Evolutionary conservation across 2,888 invertebrate species (phyloP).

Genomic region (Hydrotaea diabolus): DNA sequence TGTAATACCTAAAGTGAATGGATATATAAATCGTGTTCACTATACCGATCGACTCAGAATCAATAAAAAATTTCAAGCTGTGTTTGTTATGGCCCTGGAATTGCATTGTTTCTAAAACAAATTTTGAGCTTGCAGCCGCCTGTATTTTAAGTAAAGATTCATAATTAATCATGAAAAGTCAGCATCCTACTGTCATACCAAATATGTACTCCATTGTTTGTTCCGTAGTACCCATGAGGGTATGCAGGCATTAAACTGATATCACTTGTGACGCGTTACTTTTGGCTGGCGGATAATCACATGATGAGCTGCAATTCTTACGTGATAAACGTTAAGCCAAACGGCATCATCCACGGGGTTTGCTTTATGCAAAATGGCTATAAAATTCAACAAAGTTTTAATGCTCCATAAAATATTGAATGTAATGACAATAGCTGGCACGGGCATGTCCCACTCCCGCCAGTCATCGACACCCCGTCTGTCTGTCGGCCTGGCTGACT

Average conservation of each 20-base stretch:
- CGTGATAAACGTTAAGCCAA: conserved; percentile 37
- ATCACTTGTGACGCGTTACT: neutral
- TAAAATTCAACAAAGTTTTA: conserved; percentile 67
- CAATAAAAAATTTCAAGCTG: no score
- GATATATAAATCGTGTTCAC: no score
- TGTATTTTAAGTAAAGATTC: no score
- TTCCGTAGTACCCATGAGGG: neutral
- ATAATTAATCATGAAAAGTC: no score
- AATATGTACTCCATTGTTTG: no score
- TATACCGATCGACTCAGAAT: no score
- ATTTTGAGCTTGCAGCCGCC: no score
- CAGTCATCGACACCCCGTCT: neutral
- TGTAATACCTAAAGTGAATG: no score
- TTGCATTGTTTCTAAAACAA: no score
- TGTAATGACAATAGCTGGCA: conserved; percentile 49
- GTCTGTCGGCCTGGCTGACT: neutral
- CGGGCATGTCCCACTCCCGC: neutral
- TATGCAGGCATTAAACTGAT: neutral
- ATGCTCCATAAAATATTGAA: conserved; percentile 68
- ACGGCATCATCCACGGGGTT: conserved; percentile 15
- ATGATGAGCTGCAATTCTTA: conserved; percentile 27
- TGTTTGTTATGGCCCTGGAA: no score
- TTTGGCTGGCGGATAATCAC: conserved; percentile 24
- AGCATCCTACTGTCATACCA: no score
- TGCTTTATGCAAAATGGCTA: conserved; percentile 48